Evolutionary conservation across 2,888 invertebrate species (phyloP).

Genomic region (Caenorhabditis sp.): DNA sequence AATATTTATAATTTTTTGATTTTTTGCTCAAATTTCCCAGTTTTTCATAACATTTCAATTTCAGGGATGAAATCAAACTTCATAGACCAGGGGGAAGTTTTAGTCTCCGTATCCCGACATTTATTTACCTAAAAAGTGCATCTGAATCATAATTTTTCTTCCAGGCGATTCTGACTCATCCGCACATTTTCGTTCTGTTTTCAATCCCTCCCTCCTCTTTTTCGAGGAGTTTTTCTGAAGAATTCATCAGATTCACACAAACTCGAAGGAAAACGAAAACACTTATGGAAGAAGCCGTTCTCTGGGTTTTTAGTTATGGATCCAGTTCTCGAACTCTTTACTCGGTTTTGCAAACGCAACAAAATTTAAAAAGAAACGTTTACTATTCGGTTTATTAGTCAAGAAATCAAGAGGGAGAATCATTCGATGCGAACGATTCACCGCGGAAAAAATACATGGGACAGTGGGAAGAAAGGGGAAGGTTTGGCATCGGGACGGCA

Average conservation of each 20-base stretch:
- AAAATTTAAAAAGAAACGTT: too few relatives aligned
- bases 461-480: not conserved
- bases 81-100: too few relatives aligned
- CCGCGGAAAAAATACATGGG: not conserved
- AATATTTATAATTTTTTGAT: too few relatives aligned
- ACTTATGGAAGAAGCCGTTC: too few relatives aligned
- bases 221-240: not conserved
- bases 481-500: constrained; percentile 41
- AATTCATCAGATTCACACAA: constrained; percentile 19
- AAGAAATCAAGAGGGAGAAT: constrained; percentile 1
- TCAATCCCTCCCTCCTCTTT: not conserved
- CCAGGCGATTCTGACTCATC: not conserved
- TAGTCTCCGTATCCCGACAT: too few relatives aligned
- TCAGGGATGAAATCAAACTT: too few relatives aligned
- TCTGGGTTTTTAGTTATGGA: not conserved
- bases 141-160: not conserved
- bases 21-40: too few relatives aligned
- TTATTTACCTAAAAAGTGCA: not conserved
- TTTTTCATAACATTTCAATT: too few relatives aligned
- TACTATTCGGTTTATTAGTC: not conserved
- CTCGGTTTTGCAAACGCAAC: too few relatives aligned
- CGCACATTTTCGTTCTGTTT: not conserved
- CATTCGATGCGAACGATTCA: constrained; percentile 40
- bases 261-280: constrained; percentile 20
- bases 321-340: not conserved